Percentiles rank a stretch among this genome's conserved stretches.
phyloP scores from a whole-genome alignment of 2,113 vertebrate genomes.

The Apodemus sylvaticus region DNA sequence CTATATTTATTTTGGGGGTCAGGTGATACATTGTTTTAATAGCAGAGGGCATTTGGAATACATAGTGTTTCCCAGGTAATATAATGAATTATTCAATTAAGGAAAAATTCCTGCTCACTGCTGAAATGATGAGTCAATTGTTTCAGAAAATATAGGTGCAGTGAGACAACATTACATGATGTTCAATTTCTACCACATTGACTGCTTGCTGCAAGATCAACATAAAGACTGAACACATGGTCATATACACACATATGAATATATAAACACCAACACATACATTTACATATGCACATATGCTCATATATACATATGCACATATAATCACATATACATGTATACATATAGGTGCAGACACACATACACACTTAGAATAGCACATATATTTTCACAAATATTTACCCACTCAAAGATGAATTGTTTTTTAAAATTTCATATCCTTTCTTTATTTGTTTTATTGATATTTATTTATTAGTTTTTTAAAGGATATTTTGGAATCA shows the following conservation, averaged over 20 bases:
- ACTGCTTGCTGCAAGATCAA: not conserved
- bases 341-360: not conserved
- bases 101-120: slow-evolving; percentile 16
- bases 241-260: not conserved
- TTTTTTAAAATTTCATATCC: too few relatives aligned
- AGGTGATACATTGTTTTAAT: slow-evolving; percentile 79
- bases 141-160: slow-evolving; percentile 56
- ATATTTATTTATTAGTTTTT: too few relatives aligned
- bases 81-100: slow-evolving; percentile 71
- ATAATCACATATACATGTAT: not conserved
- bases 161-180: not conserved
- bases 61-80: slow-evolving; percentile 79
- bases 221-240: not conserved
- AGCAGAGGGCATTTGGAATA: slow-evolving; percentile 82
- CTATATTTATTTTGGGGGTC: slow-evolving; percentile 57
- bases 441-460: too few relatives aligned
- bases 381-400: not conserved
- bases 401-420: not conserved
- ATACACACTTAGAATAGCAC: not conserved
- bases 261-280: not conserved
- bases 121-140: slow-evolving; percentile 59
- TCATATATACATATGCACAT: not conserved
- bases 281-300: not conserved
- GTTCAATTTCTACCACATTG: not conserved
- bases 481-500: too few relatives aligned